Base-by-base conservation (phyloP, 2,113 vertebrate species). In the Oxyura jamaicensis region DNA sequence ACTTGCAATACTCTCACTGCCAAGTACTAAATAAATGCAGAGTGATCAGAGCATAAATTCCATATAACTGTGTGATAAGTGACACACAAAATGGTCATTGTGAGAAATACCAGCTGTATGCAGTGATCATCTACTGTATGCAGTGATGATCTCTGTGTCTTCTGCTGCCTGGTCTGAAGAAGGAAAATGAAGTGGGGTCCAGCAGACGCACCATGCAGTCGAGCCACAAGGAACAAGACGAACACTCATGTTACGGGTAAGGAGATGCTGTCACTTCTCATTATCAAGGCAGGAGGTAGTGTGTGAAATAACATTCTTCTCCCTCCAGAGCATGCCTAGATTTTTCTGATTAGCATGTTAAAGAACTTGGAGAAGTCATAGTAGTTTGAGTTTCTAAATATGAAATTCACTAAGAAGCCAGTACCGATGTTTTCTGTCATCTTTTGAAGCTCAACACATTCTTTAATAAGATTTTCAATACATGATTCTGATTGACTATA, bases 251-350 rank as follows among this genome's bases (percentile, higher is more conserved):
- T 50, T 17, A 2, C 2, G 46, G 36, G 11, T 36, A 29, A 75
- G 39, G 14, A 78, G n/a, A 20, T 2, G 14, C 22, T 55, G 36
- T 62, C 60, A 72, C 52, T 73, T 65, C 88, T 80, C 52, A 55
- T 65, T 48, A 11, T 59, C 80, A 74, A 53, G 52, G 42, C 33
- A 60, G 31, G 28, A 93, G 39, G 63, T 3, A 42, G n/a, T 5
- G 65, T 77, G 60, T 76, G 82, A 96, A 95, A 83, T 36, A 84
- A 41, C 44, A 62, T 59, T 74, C 28, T 96, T 46, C 36, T 90
- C 52, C 73, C 73, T 81, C 28, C 60, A 71, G 63, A 48, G 72
- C 46, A 86, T 83, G 82, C 50, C 44, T 44, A 8, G 29, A 52
- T 69, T 75, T 91, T 90, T 3, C 0, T 72, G 44, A 94, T 76